Evolutionary conservation across 2,797 vertebrate genomes (phyloP), one percentile per base, ranked within the genome.

Genomic region (Gobio occitaniae): DNA sequence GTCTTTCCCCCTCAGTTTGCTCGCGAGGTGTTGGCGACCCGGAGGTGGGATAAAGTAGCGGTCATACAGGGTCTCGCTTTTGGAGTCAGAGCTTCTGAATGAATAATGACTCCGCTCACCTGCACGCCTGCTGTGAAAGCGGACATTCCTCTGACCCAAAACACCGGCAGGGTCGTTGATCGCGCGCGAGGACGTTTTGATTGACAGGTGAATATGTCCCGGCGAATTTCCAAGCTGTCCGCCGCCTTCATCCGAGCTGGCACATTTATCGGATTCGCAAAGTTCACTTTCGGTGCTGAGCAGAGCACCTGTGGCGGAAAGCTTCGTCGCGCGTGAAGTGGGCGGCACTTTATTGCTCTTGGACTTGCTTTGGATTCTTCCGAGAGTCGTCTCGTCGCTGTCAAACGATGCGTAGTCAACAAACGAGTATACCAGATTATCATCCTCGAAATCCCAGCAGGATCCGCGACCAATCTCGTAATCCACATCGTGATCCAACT

Each of bases 391-490:
- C 54, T 83, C 82, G 44, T 96, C 96, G 21, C 97, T 97, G 78
- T 97, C 96, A 82, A 98, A 97, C 17, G 97, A 98, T 84, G 97
- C 97, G 80, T 98, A 98, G 93, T 98, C 98, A 94, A 97, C 96
- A 90, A 99, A 99, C 0, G 97, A 97, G 89, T 97, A 98, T 66
- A 98, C 97, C 86, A 98, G 94, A 87, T 98, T 98, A 93, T 97
- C 96, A 87, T 99, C 97, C 86, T 97, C 97, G 83, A 97, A 96
- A 84, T 97, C 97, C 97, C 97, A 98, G 74, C 94, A 95, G 16
- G 97, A 95, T 10, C 96, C 97, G 17, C 95, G 95, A 0, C 97
- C 97, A 61, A 97, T 94, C 84, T 99, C 98, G 89, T 96, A 97
- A 59, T 96, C 95, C 0, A 96, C 94, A 79, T 98, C 97, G 92